A percentile compares a stretch with the other conserved stretches of the same genome.
phyloP scores from a whole-genome alignment of 2,113 vertebrate genomes.

The Eretmochelys imbricata region DNA sequence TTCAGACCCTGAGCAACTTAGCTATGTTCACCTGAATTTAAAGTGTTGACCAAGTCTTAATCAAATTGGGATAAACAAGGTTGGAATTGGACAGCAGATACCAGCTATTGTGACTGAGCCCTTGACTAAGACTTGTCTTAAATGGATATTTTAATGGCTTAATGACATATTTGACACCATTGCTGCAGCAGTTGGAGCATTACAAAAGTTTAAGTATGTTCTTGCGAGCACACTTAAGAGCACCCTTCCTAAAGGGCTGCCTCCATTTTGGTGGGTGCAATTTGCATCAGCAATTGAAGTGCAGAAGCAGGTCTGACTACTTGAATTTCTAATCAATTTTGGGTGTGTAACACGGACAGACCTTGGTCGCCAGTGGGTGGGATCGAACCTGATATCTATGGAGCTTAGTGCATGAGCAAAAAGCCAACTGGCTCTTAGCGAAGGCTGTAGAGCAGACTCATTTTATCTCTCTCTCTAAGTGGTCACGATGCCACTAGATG shows the following conservation, averaged over 20 bases:
- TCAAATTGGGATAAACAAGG: too few relatives aligned
- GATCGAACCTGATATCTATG: too few relatives aligned
- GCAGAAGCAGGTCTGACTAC: not conserved
- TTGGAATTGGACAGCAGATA: not conserved
- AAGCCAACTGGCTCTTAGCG: too few relatives aligned
- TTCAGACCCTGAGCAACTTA: too few relatives aligned
- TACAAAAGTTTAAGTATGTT: not conserved
- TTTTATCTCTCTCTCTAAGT: too few relatives aligned
- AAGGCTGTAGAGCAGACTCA: too few relatives aligned
- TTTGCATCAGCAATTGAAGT: not conserved
- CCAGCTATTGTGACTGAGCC: not conserved
- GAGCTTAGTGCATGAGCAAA: too few relatives aligned
- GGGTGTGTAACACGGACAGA: not conserved
- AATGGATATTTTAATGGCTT: not conserved
- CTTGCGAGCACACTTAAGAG: not conserved
- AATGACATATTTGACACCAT: not conserved
- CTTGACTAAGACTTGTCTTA: too few relatives aligned
- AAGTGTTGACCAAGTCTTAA: too few relatives aligned
- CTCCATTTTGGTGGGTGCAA: not conserved
- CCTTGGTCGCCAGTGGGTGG: fast-evolving
- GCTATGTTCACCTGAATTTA: too few relatives aligned
- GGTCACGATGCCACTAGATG: too few relatives aligned
- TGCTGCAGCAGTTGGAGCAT: not conserved
- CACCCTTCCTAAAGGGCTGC: not conserved
- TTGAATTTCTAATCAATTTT: not conserved